Percentiles rank a stretch among this genome's conserved stretches.
phyloP scores from a whole-genome alignment of 2,797 vertebrate species.

The Protonibea diacanthus region DNA sequence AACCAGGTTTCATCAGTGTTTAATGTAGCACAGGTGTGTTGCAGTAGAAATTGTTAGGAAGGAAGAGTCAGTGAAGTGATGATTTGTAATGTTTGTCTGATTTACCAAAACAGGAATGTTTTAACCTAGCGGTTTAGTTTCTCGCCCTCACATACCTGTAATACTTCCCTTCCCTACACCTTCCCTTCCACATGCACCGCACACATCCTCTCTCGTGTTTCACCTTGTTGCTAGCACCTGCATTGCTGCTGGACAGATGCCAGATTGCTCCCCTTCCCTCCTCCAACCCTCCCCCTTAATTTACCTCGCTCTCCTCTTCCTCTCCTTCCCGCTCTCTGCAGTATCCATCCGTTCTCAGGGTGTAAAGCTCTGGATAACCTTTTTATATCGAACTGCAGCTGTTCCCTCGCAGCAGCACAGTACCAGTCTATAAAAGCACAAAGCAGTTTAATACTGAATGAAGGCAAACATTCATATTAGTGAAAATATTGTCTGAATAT shows the following conservation, averaged over 20 bases:
- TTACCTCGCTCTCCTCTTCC: background rate
- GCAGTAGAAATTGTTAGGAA: background rate
- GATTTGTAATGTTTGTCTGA: background rate
- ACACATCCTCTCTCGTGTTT: constrained; percentile 29
- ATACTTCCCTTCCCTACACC: background rate
- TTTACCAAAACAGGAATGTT: background rate
- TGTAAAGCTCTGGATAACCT: constrained; percentile 17
- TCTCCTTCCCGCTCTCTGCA: constrained; percentile 21
- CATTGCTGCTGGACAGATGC: constrained; percentile 54
- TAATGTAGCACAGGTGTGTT: background rate
- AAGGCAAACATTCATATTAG: background rate
- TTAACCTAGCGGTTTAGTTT: background rate
- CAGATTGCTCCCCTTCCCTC: background rate
- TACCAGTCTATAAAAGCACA: background rate
- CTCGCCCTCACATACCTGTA: background rate
- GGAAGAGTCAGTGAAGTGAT: background rate
- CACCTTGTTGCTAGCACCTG: constrained; percentile 48
- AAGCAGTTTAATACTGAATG: background rate
- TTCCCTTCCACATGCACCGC: background rate
- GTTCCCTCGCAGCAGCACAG: constrained; percentile 1
- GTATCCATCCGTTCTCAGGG: constrained; percentile 26
- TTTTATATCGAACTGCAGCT: constrained; percentile 35
- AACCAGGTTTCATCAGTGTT: too few relatives aligned
- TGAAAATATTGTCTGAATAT: background rate
- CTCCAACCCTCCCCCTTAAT: background rate